These are phyloP conservation scores for Rotaria sp. DNA, from an alignment of 2,888 invertebrate genomes.

Conservation along the genomic window DNA sequence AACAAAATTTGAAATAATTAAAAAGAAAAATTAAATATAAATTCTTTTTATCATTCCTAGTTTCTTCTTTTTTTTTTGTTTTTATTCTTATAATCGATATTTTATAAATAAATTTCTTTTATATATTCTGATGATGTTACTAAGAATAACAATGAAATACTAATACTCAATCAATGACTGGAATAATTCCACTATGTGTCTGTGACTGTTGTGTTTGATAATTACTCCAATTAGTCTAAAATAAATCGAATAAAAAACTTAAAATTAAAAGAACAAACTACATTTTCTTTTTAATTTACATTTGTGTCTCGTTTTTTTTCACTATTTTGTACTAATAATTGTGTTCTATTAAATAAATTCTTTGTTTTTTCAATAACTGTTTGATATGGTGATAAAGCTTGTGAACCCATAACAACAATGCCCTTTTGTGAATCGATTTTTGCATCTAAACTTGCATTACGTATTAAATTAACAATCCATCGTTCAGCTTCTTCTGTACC, in stretches of 20 bases:
- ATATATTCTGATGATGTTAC: not conserved
- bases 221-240: slow-evolving; percentile 13
- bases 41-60: too few species aligned
- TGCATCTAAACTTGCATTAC: slow-evolving; percentile 92
- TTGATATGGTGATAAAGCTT: slow-evolving; percentile 93
- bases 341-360: slow-evolving; percentile 60
- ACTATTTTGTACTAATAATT: not conserved
- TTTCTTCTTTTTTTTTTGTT: not conserved
- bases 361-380: slow-evolving; percentile 90
- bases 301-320: not conserved
- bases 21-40: too few species aligned
- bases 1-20: too few species aligned
- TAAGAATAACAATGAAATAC: not conserved
- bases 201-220: slow-evolving; percentile 13
- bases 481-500: slow-evolving; percentile 92
- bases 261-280: not conserved
- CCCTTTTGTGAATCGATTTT: slow-evolving; percentile 89
- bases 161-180: not conserved
- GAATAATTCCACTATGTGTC: not conserved
- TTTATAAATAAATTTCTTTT: not conserved
- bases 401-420: slow-evolving; percentile 98
- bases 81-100: not conserved
- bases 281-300: not conserved
- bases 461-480: slow-evolving; percentile 97
- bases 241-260: not conserved